phyloP scores from a whole-genome alignment of 2,113 vertebrate species.

The Herpetotheres cachinnans region DNA sequence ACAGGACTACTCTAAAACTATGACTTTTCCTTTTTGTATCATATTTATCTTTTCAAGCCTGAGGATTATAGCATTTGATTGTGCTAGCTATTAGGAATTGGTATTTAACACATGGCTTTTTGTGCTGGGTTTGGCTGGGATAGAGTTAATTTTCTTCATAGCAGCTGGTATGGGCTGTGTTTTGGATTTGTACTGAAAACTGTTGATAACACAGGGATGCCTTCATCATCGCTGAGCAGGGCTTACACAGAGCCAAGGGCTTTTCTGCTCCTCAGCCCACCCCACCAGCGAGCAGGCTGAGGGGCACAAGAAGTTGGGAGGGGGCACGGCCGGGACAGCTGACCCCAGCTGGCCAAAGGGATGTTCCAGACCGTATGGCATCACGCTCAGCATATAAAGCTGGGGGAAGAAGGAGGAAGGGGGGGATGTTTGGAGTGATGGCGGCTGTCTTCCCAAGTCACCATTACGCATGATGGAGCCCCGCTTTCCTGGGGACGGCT shows the following conservation, averaged over 20 bases:
- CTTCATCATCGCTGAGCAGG: background rate
- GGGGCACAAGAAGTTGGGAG: no score
- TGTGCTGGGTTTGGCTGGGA: background rate
- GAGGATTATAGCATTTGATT: background rate
- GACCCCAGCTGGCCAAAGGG: no score
- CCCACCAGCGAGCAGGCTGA: no score
- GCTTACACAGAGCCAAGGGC: background rate
- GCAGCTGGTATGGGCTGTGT: no score
- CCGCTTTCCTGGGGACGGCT: background rate
- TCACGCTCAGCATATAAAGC: no score
- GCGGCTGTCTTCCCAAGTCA: background rate
- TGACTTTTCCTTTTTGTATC: background rate
- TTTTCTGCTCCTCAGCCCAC: no score
- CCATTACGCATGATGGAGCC: background rate
- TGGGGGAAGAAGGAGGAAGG: no score
- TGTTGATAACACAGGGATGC: fast-evolving
- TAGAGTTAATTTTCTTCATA: background rate
- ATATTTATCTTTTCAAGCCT: background rate
- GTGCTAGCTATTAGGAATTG: background rate
- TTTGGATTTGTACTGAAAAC: background rate
- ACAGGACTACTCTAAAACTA: background rate
- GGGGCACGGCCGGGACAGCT: no score
- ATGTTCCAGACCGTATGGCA: no score
- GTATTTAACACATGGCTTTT: background rate
- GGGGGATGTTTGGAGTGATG: no score